These are phyloP conservation scores for Spilogale gracilis DNA, from an alignment of 2,113 vertebrate species.

Conservation along the genomic window DNA sequence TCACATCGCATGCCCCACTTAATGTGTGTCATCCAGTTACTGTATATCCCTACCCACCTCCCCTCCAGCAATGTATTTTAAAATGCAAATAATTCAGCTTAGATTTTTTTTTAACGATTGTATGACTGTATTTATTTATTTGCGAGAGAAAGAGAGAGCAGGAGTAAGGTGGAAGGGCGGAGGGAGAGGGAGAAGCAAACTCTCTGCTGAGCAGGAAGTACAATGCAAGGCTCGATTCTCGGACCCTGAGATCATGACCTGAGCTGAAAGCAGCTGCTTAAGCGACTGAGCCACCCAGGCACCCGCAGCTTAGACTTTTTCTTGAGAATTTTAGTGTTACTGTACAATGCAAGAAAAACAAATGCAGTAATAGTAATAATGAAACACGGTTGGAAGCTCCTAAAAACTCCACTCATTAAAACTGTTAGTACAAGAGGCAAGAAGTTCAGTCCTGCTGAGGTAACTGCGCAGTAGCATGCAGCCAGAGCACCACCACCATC, in stretches of 20 bases:
- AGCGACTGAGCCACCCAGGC: not conserved
- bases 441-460: not conserved
- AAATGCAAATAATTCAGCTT: not conserved
- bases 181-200: not conserved
- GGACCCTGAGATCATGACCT: not conserved
- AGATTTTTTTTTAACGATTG: not conserved
- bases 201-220: not conserved
- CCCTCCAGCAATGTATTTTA: not conserved
- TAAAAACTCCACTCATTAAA: not conserved
- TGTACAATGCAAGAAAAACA: not conserved
- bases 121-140: not conserved
- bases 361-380: not conserved
- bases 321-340: not conserved
- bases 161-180: rapidly evolving
- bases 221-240: rapidly evolving
- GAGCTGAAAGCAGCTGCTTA: not conserved
- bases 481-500: not conserved
- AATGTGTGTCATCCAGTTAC: too few species aligned
- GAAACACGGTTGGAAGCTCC: not conserved
- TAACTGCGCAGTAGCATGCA: too few species aligned
- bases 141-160: not conserved
- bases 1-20: too few species aligned
- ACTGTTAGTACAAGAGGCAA: not conserved
- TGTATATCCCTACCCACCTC: too few species aligned
- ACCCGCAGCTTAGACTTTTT: not conserved